Base-by-base conservation (phyloP, 2,888 invertebrate genomes). In the Mimas tiliae region DNA sequence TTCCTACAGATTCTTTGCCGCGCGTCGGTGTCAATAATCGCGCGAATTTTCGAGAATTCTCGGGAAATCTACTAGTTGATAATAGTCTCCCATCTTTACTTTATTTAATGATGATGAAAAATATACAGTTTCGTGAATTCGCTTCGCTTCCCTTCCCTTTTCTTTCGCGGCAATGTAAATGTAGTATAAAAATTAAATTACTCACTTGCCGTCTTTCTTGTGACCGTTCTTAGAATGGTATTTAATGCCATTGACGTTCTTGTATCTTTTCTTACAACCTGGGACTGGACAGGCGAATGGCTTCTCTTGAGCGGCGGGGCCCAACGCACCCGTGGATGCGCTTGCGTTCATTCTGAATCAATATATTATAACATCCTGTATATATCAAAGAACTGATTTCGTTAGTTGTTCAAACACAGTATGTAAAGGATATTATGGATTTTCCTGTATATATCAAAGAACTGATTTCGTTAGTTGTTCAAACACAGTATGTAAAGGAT, bases 151-250 rank as follows among this genome's bases (percentile, higher is more conserved):
- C 27, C 1, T 27, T 27, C 4, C 27, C 27, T 3, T 4, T 4
- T 27, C 27, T 27, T 27, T 4, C 4, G 27, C 27, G 1, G 27
- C 27, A 27, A 3, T 27, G 27, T 27, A 27, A 27, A 27, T 27
- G 4, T 27, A 4, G 27, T 27, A 27, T 27, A 4, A 27, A 19
- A n/a, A 27, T 14, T 9, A 21, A 62, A 33, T 62, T 12, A 95
- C 96, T 95, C 85, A 97, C 97, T 96, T 96, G 86, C 96, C 96
- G 79, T 97, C 97, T 86, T 96, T 97, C 89, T 97, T 96, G 87
- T 98, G 97, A 9, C 97, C 97, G 86, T 97, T 97, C 88, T 97
- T 97, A 53, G 96, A 96, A 89, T 98, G 97, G 87, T 98, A 97
- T 84, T 97, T 97, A 81, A 97, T 97, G 67, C 97, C 97, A 87